Evolutionary conservation across 2,113 vertebrate species (phyloP), one percentile per base, ranked within the genome.

Genomic region (Cheirogaleus medius): DNA sequence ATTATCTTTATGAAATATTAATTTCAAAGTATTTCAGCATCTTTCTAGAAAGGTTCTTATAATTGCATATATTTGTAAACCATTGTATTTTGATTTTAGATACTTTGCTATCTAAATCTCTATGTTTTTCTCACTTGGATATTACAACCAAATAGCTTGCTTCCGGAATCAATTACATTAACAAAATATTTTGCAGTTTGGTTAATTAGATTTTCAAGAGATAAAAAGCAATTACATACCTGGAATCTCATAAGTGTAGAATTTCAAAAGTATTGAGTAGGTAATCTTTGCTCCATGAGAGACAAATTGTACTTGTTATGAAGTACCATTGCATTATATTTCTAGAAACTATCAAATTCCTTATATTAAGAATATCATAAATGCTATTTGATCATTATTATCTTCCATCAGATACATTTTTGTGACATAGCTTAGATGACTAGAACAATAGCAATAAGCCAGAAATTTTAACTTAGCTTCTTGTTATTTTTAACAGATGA

Each of bases 161-260:
- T 94, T 81, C 39, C 68, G 10, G 3, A 90, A 92, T 97, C 52
- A 90, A 91, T 84, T 94, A 74, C 10, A 82, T 52, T 84, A 94
- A 77, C 52, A 92, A 49, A 94, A 81, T 92, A 60, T 94, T 95
- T 81, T 76, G 3, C 44, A 94, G 9, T 56, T 85, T 81, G 1
- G 20, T 71, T 95, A 96, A 92, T 94, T 92, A 97, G 5, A 3
- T 95, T 87, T 87, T 7, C 34, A 96, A 93, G 44, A 94, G 52
- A 94, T 76, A 17, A 85, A 97, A 90, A 90, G 34, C 15, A 95
- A 60, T 91, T 97, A 82, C 10, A 21, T 76, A 94, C 68, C 63
- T 81, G 27, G 25, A 87, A 94, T 56, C 63, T 64, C 39, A 3
- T 74, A 86, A 87, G 25, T 64, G 8, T 68, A 78, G 54, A 89